These are phyloP conservation scores for Rhinoraja longicauda DNA, from an alignment of 2,797 vertebrate species.

Conservation along the genomic window DNA sequence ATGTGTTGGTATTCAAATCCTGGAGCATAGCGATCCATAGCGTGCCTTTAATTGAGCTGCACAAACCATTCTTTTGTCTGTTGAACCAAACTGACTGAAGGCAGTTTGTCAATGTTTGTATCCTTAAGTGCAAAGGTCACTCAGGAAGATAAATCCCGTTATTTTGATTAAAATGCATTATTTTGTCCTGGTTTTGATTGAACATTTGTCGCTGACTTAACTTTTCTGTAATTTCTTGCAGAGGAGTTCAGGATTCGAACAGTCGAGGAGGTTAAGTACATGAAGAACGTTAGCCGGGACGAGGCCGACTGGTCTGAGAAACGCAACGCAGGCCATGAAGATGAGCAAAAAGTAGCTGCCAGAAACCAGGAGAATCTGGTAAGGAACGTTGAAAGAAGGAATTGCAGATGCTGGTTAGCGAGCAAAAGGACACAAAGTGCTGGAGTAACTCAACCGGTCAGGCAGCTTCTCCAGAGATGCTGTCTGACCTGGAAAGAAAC, in stretches of 20 bases:
- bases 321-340: constrained; percentile 70
- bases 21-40: not conserved
- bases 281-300: constrained; percentile 65
- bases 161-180: not conserved
- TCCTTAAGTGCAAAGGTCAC: not conserved
- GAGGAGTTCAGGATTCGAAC: constrained; percentile 98
- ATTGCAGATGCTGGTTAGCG: too few relatives aligned
- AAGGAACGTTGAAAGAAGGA: constrained; percentile 50
- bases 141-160: not conserved
- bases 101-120: not conserved
- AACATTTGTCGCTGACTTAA: not conserved
- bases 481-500: too few relatives aligned
- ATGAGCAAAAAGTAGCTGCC: constrained; percentile 79
- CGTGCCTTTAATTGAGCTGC: not conserved
- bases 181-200: not conserved
- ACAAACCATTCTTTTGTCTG: too few relatives aligned
- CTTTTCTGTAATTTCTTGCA: constrained; percentile 49
- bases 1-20: not conserved
- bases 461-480: too few relatives aligned
- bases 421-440: too few relatives aligned
- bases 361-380: constrained; percentile 99
- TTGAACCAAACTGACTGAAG: not conserved
- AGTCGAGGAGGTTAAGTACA: constrained; percentile 99
- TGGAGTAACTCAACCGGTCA: too few relatives aligned
- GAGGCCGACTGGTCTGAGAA: constrained; percentile 32